Evolutionary conservation across 2,888 invertebrate genomes (phyloP).

Genomic region (Stegophylla sp.): DNA sequence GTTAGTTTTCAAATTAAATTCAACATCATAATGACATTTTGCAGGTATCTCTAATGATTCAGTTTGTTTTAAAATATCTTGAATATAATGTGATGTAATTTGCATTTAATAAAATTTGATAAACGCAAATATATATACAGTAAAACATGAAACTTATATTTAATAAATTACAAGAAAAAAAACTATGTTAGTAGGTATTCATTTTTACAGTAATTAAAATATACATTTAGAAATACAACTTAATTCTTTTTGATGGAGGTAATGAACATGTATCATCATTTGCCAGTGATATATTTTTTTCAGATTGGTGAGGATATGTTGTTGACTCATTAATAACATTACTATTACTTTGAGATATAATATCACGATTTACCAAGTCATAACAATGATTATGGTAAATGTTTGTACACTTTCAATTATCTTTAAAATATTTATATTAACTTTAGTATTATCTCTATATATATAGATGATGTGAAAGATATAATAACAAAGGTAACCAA

Average conservation of each 20-base stretch:
- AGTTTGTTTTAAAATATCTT: background rate
- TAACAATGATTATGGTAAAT: constrained; percentile 2
- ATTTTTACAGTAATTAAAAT: background rate
- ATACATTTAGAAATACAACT: background rate
- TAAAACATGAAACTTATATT: too few relatives aligned
- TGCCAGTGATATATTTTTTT: background rate
- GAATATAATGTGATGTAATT: background rate
- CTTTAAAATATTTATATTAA: background rate
- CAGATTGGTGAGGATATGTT: background rate
- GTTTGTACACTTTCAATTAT: background rate
- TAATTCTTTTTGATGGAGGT: background rate
- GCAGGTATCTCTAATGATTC: background rate
- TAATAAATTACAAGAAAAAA: too few relatives aligned
- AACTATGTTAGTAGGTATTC: background rate
- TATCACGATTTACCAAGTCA: background rate
- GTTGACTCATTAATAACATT: background rate
- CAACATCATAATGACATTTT: constrained; percentile 3
- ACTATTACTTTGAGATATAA: background rate
- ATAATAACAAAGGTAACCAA: too few relatives aligned
- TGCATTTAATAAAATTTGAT: background rate
- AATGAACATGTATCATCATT: background rate
- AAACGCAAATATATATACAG: too few relatives aligned
- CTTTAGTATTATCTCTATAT: too few relatives aligned
- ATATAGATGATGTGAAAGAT: too few relatives aligned
- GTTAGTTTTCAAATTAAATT: background rate